These are phyloP conservation scores for Halcyon smyrnensis DNA, from an alignment of 2,797 vertebrate genomes.

Conservation along the genomic window DNA sequence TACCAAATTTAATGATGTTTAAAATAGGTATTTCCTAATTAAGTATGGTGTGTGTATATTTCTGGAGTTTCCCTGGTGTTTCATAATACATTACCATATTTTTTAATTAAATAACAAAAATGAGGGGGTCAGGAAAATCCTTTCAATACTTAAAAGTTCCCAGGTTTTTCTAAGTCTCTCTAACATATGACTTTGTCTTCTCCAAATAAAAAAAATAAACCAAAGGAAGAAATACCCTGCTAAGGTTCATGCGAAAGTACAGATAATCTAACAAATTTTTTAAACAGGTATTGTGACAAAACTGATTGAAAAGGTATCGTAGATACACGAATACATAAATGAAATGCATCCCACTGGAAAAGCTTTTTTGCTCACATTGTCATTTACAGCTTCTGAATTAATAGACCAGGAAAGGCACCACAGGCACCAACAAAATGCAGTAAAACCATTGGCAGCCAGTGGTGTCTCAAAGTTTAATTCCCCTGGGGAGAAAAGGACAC, in stretches of 20 bases:
- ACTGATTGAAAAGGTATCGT: conserved; percentile 65
- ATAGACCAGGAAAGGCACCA: conserved; percentile 93
- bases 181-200: not conserved
- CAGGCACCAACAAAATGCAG: conserved; percentile 91
- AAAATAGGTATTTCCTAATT: not conserved
- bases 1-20: not conserved
- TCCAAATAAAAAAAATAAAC: not conserved
- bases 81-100: not conserved
- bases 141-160: not conserved
- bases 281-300: conserved; percentile 78
- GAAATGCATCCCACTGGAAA: conserved; percentile 83
- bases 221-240: not conserved
- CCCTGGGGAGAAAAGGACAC: conserved; percentile 97
- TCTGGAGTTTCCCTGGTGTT: not conserved
- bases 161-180: not conserved
- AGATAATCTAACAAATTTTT: conserved; percentile 70
- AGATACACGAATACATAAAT: conserved; percentile 72
- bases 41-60: not conserved
- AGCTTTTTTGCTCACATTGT: conserved; percentile 82
- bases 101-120: not conserved
- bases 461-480: conserved; percentile 93
- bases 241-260: conserved; percentile 59
- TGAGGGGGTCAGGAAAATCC: not conserved
- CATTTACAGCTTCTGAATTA: conserved; percentile 90
- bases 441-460: conserved; percentile 91